phyloP scores from a whole-genome alignment of 2,888 invertebrate species.

The Epistrophe grossulariae region DNA sequence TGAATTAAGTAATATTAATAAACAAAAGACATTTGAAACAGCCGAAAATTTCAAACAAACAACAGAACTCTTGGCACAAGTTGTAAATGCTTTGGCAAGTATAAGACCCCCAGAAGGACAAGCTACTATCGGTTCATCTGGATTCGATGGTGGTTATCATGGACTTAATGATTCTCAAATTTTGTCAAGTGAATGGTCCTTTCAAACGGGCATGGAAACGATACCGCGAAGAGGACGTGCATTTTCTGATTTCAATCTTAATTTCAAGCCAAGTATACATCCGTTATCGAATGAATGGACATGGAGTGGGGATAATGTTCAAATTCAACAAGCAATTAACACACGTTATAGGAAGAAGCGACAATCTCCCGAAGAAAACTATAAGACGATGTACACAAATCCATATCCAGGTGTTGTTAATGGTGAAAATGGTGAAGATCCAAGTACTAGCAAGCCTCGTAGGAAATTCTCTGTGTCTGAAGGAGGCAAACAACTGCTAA shows the following conservation, averaged over 20 bases:
- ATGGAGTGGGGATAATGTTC: conserved; percentile 83
- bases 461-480: conserved; percentile 83
- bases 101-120: conserved; percentile 84
- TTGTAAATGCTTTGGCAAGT: conserved; percentile 90
- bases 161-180: conserved; percentile 91
- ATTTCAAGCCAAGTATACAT: conserved; percentile 78
- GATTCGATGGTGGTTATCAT: conserved; percentile 85
- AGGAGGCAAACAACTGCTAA: conserved; percentile 79
- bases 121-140: conserved; percentile 76
- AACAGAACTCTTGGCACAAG: conserved; percentile 89
- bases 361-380: conserved; percentile 78
- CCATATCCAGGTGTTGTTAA: conserved; percentile 77
- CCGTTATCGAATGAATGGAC: conserved; percentile 82
- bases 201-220: conserved; percentile 82
- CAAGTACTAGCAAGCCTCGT: conserved; percentile 76
- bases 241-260: conserved; percentile 86
- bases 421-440: conserved; percentile 78
- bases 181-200: conserved; percentile 88
- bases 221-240: conserved; percentile 85
- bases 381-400: conserved; percentile 76
- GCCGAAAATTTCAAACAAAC: conserved; percentile 90
- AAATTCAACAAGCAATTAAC: conserved; percentile 83
- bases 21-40: conserved; percentile 88
- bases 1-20: conserved; percentile 91
- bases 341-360: conserved; percentile 79